These are phyloP conservation scores for Ormyrus labotus DNA, from an alignment of 2,888 invertebrate species.

Conservation along the genomic window DNA sequence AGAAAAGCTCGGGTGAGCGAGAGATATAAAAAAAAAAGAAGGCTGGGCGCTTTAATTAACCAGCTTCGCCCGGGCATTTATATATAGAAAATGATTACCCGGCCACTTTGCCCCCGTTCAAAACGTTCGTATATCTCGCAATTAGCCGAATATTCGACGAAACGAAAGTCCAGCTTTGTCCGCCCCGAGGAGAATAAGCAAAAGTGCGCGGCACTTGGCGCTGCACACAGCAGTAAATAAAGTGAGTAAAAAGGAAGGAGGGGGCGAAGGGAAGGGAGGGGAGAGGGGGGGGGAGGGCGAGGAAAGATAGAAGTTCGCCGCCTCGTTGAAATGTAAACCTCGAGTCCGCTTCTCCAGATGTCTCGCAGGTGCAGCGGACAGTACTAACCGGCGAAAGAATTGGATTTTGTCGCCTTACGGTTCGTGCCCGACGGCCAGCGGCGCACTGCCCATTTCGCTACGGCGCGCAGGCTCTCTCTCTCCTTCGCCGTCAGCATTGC, in stretches of 20 bases:
- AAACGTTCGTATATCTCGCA: too few relatives aligned
- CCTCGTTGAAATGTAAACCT: slow-evolving; percentile 62
- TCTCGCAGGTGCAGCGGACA: slow-evolving; percentile 65
- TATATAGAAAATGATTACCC: too few relatives aligned
- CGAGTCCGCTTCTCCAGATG: slow-evolving; percentile 58
- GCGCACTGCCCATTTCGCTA: slow-evolving; percentile 47
- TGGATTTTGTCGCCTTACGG: slow-evolving; percentile 65
- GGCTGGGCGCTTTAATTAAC: too few relatives aligned
- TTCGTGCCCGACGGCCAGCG: slow-evolving; percentile 22
- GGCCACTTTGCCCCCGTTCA: too few relatives aligned
- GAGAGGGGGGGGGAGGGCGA: not conserved
- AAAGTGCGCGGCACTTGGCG: slow-evolving; percentile 26
- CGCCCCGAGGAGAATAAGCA: slow-evolving; percentile 5
- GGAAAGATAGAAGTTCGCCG: slow-evolving; percentile 42
- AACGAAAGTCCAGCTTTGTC: slow-evolving; percentile 18
- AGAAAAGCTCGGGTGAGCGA: too few relatives aligned
- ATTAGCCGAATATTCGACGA: not conserved
- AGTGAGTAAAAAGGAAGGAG: slow-evolving; percentile 45
- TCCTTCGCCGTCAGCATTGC: slow-evolving; percentile 20
- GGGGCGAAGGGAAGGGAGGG: not conserved
- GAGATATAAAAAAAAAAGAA: too few relatives aligned
- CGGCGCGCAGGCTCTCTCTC: not conserved
- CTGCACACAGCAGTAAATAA: slow-evolving; percentile 41
- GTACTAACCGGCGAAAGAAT: slow-evolving; percentile 67
- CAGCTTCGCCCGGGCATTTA: too few relatives aligned